These are phyloP conservation scores for Phoeniculus purpureus DNA, from an alignment of 2,797 vertebrate species.

Conservation along the genomic window DNA sequence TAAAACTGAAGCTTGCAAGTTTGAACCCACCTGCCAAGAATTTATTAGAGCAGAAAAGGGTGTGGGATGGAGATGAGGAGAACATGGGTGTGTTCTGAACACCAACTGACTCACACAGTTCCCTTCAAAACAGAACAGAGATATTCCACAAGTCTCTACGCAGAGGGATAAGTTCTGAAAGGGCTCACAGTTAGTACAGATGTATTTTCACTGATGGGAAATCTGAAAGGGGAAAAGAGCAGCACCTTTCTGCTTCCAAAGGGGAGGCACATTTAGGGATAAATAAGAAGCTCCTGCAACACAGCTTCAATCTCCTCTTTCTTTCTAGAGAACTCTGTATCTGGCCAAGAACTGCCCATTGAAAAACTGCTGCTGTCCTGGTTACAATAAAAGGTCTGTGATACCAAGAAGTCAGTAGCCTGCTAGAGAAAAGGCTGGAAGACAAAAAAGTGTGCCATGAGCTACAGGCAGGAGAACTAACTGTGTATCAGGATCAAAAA, in stretches of 20 bases:
- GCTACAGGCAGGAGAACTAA: neutral
- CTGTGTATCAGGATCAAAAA: neutral
- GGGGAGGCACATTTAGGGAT: neutral
- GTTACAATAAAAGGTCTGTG: neutral
- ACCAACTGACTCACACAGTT: neutral
- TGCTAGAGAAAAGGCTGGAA: neutral
- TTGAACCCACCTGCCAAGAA: neutral
- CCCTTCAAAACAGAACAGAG: neutral
- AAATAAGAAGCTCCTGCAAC: neutral
- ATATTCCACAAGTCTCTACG: neutral
- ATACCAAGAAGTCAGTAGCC: neutral
- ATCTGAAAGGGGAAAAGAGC: neutral
- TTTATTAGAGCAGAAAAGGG: constrained; percentile 38
- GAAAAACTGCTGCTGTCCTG: neutral
- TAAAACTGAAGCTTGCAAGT: neutral
- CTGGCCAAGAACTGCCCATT: neutral
- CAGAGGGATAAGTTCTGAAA: neutral
- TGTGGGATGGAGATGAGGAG: constrained; percentile 12
- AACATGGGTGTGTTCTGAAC: constrained; percentile 21
- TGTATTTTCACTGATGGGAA: neutral
- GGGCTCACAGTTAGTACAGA: neutral
- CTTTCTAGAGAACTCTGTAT: neutral
- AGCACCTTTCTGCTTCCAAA: neutral
- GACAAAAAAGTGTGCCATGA: neutral
- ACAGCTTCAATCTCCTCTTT: neutral